Percentiles rank a stretch among this genome's conserved stretches.
phyloP scores from a whole-genome alignment of 2,113 vertebrate genomes.

The Athene cunicularia region DNA sequence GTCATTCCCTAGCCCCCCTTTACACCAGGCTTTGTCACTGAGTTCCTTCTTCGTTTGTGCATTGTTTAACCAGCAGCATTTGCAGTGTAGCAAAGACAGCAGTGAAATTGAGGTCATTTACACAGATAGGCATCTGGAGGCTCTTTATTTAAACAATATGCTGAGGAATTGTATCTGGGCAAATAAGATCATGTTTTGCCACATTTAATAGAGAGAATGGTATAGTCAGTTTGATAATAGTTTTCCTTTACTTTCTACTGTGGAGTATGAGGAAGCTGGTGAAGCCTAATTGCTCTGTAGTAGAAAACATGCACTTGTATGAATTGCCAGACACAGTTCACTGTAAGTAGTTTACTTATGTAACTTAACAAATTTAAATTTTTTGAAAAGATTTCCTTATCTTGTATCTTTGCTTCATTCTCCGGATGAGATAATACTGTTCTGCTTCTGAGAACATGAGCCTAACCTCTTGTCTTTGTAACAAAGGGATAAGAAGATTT shows the following conservation, averaged over 20 bases:
- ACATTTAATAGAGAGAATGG: background rate
- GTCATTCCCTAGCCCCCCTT: background rate
- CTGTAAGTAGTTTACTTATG: constrained; percentile 20
- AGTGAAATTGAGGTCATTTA: background rate
- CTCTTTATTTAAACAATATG: background rate
- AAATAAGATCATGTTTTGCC: background rate
- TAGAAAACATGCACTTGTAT: background rate
- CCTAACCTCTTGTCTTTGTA: constrained; percentile 63
- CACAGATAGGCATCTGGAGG: background rate
- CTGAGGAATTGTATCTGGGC: background rate
- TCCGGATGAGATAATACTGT: constrained; percentile 58
- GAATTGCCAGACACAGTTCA: background rate
- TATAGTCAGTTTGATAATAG: background rate
- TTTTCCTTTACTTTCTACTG: background rate
- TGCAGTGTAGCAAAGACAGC: background rate
- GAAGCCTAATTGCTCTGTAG: background rate
- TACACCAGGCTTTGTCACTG: background rate
- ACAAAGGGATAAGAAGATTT: constrained; percentile 36
- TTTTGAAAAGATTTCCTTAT: background rate
- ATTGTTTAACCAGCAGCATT: background rate
- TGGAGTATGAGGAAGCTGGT: background rate
- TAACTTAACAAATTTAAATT: constrained; percentile 3
- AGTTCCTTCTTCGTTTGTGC: background rate
- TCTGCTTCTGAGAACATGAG: constrained; percentile 4
- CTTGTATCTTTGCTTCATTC: constrained; percentile 34